Conservation (phyloP, 2,888 invertebrate genomes). For the Sisyra terminalis region DNA sequence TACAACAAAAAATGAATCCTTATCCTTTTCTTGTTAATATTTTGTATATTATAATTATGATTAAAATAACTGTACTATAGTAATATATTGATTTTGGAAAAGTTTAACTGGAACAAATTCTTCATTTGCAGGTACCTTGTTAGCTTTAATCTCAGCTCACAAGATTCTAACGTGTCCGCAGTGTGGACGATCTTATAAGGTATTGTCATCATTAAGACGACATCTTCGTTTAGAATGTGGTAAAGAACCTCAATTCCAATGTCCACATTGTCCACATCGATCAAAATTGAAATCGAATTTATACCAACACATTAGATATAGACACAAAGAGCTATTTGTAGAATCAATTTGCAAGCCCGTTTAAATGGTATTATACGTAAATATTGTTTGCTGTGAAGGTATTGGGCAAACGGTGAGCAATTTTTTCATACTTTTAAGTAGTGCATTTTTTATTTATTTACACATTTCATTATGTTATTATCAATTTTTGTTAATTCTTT, state of each 20-base stretch:
- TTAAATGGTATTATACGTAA: neutral
- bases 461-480: neutral
- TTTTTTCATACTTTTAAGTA: neutral
- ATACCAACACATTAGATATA: constrained; percentile 10
- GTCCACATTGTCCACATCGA: constrained; percentile 28
- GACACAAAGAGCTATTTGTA: constrained; percentile 5
- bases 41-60: too few relatives aligned
- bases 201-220: constrained; percentile 33
- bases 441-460: neutral
- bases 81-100: too few relatives aligned
- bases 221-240: constrained; percentile 37
- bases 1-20: too few relatives aligned
- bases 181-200: constrained; percentile 34
- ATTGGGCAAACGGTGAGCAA: neutral
- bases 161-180: constrained; percentile 23
- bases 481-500: neutral
- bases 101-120: too few relatives aligned
- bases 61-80: too few relatives aligned
- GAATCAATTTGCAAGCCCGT: neutral
- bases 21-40: too few relatives aligned
- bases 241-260: constrained; percentile 31
- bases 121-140: too few relatives aligned
- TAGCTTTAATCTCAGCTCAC: too few relatives aligned
- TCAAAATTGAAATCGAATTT: constrained; percentile 11
- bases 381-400: neutral